A percentile compares a stretch with the other conserved stretches of the same genome.
These are phyloP conservation scores for Perca schrenkii DNA, from an alignment of 2,113 vertebrate species.

Conservation along the genomic window DNA sequence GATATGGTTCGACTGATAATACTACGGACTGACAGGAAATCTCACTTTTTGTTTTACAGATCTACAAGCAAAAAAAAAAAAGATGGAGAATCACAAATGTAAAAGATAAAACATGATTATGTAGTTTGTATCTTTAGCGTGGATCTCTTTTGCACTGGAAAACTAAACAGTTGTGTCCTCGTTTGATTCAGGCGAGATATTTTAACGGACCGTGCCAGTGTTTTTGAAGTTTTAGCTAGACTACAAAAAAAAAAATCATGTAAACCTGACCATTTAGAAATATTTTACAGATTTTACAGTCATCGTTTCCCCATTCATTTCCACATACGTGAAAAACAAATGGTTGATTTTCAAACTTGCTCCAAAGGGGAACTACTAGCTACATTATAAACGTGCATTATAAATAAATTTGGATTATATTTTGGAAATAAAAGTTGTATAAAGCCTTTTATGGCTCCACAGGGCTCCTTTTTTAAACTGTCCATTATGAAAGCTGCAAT, in stretches of 20 bases:
- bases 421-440: no score
- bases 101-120: not conserved
- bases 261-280: not conserved
- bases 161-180: not conserved
- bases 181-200: not conserved
- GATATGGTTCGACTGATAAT: slow-evolving; percentile 43
- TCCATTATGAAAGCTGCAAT: not conserved
- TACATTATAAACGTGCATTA: no score
- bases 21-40: not conserved
- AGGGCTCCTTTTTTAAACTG: no score
- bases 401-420: no score
- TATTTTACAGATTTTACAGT: not conserved
- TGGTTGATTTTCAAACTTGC: not conserved
- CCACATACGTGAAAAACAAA: not conserved
- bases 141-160: not conserved
- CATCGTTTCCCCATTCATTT: not conserved
- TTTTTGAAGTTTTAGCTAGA: not conserved
- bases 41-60: not conserved
- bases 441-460: not conserved
- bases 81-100: not conserved
- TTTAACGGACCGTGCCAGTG: slow-evolving; percentile 19
- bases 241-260: not conserved
- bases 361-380: not conserved
- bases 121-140: not conserved
- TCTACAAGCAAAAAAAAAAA: not conserved